These are phyloP conservation scores for Drosophila nigrodunni DNA, from an alignment of 1,140 invertebrate species.

Conservation along the genomic window DNA sequence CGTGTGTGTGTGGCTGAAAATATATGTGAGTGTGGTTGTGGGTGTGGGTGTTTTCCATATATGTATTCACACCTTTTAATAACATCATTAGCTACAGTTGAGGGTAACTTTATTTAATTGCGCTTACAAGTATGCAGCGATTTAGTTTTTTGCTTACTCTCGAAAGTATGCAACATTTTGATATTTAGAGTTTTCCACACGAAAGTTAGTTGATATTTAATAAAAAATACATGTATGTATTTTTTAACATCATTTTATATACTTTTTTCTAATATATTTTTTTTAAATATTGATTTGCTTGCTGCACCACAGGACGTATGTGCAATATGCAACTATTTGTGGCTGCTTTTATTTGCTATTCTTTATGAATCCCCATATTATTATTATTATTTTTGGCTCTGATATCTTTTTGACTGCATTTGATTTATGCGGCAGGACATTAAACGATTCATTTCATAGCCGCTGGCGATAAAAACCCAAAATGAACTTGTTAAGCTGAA, in stretches of 20 bases:
- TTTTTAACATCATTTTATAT: too few species aligned
- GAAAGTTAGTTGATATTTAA: too few species aligned
- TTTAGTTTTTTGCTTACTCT: neutral
- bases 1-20: neutral
- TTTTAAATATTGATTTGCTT: neutral
- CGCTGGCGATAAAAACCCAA: slow-evolving; percentile 26
- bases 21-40: neutral
- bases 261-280: neutral
- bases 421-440: slow-evolving; percentile 63
- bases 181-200: too few species aligned
- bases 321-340: slow-evolving; percentile 33
- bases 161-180: slow-evolving; percentile 14
- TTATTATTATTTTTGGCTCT: slow-evolving; percentile 25
- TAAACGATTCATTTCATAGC: slow-evolving; percentile 25
- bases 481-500: slow-evolving; percentile 78
- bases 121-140: slow-evolving; percentile 7
- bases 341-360: slow-evolving; percentile 4
- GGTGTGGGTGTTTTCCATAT: neutral
- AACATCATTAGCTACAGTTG: slow-evolving; percentile 13
- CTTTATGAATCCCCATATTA: neutral
- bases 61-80: neutral
- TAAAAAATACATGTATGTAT: too few species aligned
- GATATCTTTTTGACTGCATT: slow-evolving; percentile 41
- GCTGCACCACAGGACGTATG: slow-evolving; percentile 31
- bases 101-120: neutral